Base-by-base conservation (phyloP, 2,888 invertebrate genomes). In the Netelia virgata region DNA sequence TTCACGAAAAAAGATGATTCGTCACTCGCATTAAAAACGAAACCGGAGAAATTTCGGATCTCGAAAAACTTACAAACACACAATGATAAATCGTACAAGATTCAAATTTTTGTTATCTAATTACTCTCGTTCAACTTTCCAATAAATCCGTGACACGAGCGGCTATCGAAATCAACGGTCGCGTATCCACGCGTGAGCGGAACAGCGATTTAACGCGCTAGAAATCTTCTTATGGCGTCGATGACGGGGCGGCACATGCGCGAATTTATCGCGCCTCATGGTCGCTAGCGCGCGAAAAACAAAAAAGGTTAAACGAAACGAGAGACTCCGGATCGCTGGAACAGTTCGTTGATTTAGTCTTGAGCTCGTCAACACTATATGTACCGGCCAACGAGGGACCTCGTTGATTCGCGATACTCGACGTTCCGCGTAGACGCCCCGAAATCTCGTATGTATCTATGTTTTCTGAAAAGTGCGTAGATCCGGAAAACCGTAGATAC, bases 381-480 rank as follows among this genome's bases (percentile, higher is more conserved):
- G n/a, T n/a, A n/a, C n/a, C n/a, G 36, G 41, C n/a, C 18, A 41
- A 20, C n/a, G 28, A 41, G 43, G 10, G 41, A 53, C 9, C 66
- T 14, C 36, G n/a, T 18, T 61, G 3, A 57, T 72, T 41, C 53
- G 47, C 18, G 73, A 66, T 11, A 6, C 47, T 9, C 68, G 41
- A 55, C 28, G 43, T 11, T 76, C 1, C n/a, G 53, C 72, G 41
- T 68, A 10, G 64, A 47, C 14, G 20, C 11, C 64, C 43, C 43
- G 53, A 64, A 63, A 69, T 69, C 55, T 86, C 87, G 74, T 86
- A 78, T 87, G 74, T 86, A 78, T 87, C 88, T 86, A 92, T 91
- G 92, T 92, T 92, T 91, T 92, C 89, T 85, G 90, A 90, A 91
- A 92, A 91, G 91, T 91, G 87, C 86, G 88, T 89, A 90, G 68